Conservation (phyloP, 2,113 vertebrate species). For the Ariopsis seemanni region DNA sequence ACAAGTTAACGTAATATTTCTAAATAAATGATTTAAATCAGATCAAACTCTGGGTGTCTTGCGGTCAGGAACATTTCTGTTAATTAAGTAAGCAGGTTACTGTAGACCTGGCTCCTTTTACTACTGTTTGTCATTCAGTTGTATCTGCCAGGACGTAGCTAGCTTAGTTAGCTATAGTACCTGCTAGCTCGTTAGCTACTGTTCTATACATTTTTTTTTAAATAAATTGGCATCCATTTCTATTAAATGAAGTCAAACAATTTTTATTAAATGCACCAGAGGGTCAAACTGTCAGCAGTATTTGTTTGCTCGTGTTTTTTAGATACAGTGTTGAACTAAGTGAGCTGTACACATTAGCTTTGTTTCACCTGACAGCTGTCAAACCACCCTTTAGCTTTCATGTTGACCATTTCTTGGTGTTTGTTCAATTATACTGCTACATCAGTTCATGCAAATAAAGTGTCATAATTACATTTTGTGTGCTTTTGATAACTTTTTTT, state of each 20-base stretch:
- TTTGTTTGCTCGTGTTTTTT: background rate
- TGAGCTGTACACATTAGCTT: background rate
- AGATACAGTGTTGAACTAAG: background rate
- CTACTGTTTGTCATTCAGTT: background rate
- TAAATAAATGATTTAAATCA: background rate
- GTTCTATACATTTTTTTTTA: background rate
- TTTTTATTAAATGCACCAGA: no score
- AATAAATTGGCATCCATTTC: background rate
- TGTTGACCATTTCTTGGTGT: background rate
- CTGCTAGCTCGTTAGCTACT: background rate
- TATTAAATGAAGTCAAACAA: background rate
- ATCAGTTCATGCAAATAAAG: background rate
- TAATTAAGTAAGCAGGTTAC: background rate
- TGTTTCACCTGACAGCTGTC: conserved; percentile 29
- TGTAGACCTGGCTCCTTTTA: background rate
- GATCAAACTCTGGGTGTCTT: background rate
- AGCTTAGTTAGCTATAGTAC: background rate
- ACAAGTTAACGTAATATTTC: background rate
- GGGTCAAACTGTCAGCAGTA: background rate
- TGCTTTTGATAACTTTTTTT: background rate
- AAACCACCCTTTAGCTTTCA: background rate
- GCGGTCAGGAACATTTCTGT: background rate
- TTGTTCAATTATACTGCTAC: background rate
- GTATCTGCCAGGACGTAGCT: background rate
- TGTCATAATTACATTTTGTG: background rate